These are phyloP conservation scores for Hedya salicella DNA, from an alignment of 2,888 invertebrate genomes.

Conservation along the genomic window DNA sequence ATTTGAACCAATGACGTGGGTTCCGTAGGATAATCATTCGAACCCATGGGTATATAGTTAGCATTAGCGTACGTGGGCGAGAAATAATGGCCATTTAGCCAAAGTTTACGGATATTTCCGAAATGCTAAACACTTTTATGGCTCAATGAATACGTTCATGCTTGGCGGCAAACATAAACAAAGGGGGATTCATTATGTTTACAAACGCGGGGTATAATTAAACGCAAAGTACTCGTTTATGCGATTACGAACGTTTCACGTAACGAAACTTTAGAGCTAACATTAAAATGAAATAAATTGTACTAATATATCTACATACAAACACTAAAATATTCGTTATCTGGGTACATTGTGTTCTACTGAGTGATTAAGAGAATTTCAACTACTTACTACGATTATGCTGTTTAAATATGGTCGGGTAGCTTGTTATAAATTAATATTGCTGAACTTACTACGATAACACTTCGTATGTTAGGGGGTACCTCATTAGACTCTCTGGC, in stretches of 20 bases:
- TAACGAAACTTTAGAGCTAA: conserved; percentile 12
- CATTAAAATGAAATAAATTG: neutral
- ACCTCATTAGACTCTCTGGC: neutral
- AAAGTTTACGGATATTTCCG: conserved; percentile 36
- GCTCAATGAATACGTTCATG: conserved; percentile 30
- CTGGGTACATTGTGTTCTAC: too few relatives aligned
- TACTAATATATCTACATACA: neutral
- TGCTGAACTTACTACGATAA: too few relatives aligned
- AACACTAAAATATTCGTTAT: too few relatives aligned
- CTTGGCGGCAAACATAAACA: conserved; percentile 33
- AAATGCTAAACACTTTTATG: conserved; percentile 33
- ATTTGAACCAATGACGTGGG: conserved; percentile 67
- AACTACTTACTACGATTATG: too few relatives aligned
- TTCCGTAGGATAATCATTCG: conserved; percentile 50
- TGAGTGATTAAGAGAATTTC: too few relatives aligned
- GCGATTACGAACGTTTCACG: neutral
- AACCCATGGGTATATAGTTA: conserved; percentile 50
- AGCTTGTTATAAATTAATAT: too few relatives aligned
- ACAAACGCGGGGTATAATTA: conserved; percentile 6
- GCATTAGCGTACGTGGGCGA: conserved; percentile 35
- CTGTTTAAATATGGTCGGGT: too few relatives aligned
- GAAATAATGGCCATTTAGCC: conserved; percentile 32
- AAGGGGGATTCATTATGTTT: conserved; percentile 28
- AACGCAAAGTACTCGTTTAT: conserved; percentile 6
- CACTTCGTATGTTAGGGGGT: neutral